Conservation (phyloP, 64 coral and sea anemone genomes). For the Hydrozoanthus tunicans region DNA sequence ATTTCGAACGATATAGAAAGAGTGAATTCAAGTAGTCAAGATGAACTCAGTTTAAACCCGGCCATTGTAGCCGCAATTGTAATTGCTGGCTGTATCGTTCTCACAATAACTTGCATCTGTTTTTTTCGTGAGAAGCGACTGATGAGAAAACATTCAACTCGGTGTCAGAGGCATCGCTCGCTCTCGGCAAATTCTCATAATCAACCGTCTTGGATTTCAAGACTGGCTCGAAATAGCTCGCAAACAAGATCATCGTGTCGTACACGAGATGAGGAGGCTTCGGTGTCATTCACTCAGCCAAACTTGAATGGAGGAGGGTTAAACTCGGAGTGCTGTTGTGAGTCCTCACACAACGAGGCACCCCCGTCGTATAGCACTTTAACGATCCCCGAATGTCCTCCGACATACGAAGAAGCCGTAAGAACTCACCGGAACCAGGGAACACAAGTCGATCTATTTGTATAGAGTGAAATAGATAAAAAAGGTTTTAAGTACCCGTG, state of each 20-base stretch:
- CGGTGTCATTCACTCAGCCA: constrained; percentile 23
- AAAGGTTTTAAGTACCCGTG: neutral
- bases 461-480: constrained; percentile 37
- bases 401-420: constrained; percentile 25
- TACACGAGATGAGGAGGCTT: constrained; percentile 7
- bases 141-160: constrained; percentile 19
- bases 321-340: neutral
- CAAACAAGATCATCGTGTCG: constrained; percentile 16
- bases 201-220: constrained; percentile 43
- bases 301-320: neutral
- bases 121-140: constrained; percentile 39
- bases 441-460: constrained; percentile 49
- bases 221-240: constrained; percentile 55
- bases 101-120: constrained; percentile 41
- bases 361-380: constrained; percentile 43
- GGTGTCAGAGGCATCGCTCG: constrained; percentile 4
- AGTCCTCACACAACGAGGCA: neutral
- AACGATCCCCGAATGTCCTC: constrained; percentile 39
- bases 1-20: neutral
- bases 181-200: neutral
- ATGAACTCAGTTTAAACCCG: constrained; percentile 27
- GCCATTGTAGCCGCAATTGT: constrained; percentile 43
- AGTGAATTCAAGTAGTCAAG: neutral
- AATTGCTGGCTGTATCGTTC: constrained; percentile 41
- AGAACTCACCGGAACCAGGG: constrained; percentile 18